phyloP scores from a whole-genome alignment of 2,797 vertebrate species.

The Scleropages formosus region DNA sequence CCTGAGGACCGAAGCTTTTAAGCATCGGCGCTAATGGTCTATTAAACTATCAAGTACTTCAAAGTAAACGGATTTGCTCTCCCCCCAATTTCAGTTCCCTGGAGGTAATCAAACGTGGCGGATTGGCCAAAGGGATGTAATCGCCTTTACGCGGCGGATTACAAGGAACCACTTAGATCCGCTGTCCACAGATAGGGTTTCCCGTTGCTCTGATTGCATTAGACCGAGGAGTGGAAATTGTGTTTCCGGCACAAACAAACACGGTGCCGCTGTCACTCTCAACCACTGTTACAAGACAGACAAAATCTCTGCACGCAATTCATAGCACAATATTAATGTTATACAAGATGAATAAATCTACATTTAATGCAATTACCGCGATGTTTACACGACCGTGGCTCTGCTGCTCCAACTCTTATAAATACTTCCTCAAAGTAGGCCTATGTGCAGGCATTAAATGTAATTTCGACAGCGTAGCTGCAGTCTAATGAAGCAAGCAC shows the following conservation, averaged over 20 bases:
- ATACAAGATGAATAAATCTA: background rate
- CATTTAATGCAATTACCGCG: background rate
- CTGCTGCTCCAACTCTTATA: background rate
- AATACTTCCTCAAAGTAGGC: background rate
- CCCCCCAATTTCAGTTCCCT: conserved; percentile 47
- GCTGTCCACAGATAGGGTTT: conserved; percentile 54
- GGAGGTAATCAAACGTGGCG: conserved; percentile 58
- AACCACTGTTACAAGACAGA: background rate
- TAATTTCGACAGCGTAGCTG: background rate
- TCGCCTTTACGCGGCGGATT: conserved; percentile 57
- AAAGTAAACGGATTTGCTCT: conserved; percentile 55
- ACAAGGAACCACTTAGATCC: conserved; percentile 59
- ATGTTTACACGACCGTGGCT: background rate
- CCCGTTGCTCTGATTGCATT: conserved; percentile 47
- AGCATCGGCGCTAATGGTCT: conserved; percentile 59
- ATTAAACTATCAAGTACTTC: conserved; percentile 64
- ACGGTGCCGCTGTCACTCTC: conserved; percentile 22
- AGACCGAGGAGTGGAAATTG: conserved; percentile 40
- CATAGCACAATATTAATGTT: background rate
- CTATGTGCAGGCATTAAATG: background rate
- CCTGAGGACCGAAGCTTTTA: conserved; percentile 51
- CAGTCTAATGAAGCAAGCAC: background rate
- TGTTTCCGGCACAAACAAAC: conserved; percentile 35
- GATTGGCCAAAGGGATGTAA: conserved; percentile 51
- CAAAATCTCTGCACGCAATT: background rate